A percentile compares a stretch with the other conserved stretches of the same genome.
These are phyloP conservation scores for Trichonephila clavata DNA, from an alignment of 1,140 invertebrate genomes.

Conservation along the genomic window DNA sequence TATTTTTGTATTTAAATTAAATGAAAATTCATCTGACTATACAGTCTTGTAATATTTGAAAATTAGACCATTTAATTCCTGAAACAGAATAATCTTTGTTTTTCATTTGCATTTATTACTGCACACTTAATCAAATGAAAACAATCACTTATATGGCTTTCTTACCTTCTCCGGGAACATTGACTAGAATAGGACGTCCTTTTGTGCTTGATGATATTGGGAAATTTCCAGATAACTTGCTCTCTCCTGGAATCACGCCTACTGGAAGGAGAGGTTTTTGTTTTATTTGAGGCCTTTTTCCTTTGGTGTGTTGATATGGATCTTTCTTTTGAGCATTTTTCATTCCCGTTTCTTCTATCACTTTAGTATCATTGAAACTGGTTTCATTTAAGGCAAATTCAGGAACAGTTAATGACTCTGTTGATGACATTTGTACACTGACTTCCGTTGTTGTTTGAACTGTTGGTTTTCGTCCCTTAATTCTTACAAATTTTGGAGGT, in stretches of 20 bases:
- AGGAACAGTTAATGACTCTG: neutral
- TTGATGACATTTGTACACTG: no score
- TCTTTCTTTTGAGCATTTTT: conserved; percentile 3
- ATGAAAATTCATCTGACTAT: neutral
- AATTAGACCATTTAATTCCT: no score
- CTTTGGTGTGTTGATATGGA: neutral
- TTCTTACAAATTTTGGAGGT: neutral
- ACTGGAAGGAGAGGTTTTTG: conserved; percentile 29
- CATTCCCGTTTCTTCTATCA: neutral
- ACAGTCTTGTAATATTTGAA: no score
- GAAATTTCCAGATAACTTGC: neutral
- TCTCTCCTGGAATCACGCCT: conserved; percentile 63
- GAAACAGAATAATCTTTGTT: neutral
- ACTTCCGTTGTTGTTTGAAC: no score
- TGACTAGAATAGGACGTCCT: conserved; percentile 3
- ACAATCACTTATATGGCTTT: neutral
- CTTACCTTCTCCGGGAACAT: conserved; percentile 72
- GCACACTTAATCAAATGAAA: neutral
- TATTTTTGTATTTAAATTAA: neutral
- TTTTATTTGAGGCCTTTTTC: conserved; percentile 5
- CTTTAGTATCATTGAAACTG: neutral
- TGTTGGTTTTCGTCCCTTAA: conserved; percentile 20
- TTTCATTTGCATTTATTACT: neutral
- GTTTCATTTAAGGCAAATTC: neutral
- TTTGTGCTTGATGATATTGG: neutral